Evolutionary conservation across 2,797 vertebrate species (phyloP), one percentile per base, ranked within the genome.

Genomic region (Lutra lutra): DNA sequence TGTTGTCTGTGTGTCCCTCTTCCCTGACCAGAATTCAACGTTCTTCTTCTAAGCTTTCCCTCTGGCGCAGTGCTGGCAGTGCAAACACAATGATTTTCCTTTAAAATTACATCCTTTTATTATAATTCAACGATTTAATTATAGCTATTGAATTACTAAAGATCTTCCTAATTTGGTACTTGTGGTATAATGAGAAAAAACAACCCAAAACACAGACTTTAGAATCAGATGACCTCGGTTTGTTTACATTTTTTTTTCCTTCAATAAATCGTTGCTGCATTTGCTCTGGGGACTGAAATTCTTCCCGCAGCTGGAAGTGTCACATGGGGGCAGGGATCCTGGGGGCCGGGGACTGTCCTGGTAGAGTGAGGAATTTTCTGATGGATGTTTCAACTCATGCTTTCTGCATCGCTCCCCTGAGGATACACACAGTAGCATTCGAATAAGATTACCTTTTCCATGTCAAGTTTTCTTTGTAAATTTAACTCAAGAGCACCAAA

Each of bases 91-190:
- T 60, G 40, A 78, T 98, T 93, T 95, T 96, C 93, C 92, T 90
- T 98, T 72, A n/a, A 92, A 96, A 96, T 96, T 93, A 73, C 25
- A 89, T 72, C 88, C 95, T 95, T 92, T 97, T 95, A 97, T 96
- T 93, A 86, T 82, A 95, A 92, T 48, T 95, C 96, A 97, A 88
- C 48, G 38, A 35, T 66, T 78, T 96, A 98, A 97, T 97, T 93
- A 95, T 46, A 95, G 97, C 95, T 79, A 96, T 97, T 95, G 95
- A 92, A 75, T 68, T 91, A 93, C 83, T 88, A 93, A 78, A 96
- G 86, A 86, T 73, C 86, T 88, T 84, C 64, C 72, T 93, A 64
- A 87, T 97, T 92, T 38, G 90, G 92, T 88, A 60, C 85, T 95
- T 82, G 85, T 2, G 48, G 95, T 82, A 70, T 75, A 82, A 88